Base-by-base conservation (phyloP, 2,797 vertebrate genomes). In the Sus cebifrons region DNA sequence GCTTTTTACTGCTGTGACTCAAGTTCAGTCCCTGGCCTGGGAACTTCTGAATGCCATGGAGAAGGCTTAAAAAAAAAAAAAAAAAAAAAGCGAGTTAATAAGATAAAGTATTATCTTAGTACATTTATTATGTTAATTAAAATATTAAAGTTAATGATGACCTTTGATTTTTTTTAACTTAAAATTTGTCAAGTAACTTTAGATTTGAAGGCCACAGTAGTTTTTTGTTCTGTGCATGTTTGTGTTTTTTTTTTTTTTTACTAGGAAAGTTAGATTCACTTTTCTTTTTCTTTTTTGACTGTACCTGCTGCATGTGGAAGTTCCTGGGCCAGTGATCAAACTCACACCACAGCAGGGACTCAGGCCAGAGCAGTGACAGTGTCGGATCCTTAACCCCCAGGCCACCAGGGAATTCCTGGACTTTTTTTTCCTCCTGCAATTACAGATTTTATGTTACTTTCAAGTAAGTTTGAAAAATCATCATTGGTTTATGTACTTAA, bases 401-500 rank as follows among this genome's bases (percentile, higher is more conserved):
- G 44, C 44, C 44, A 49, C 44, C 44, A 49, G 44, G 44, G 44
- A 49, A 49, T 49, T 49, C 44, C 44, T 49, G 6, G 44, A 49
- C 44, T 10, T 49, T 6, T 49, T 49, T 49, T 6, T 10, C 44
- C 44, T 49, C 44, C 6, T 6, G 60, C 25, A 32, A 4, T 62
- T 60, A 36, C 1, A 70, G 54, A 44, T 62, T 87, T 89, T 82
- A 65, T 64, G 36, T 56, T 87, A 65, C 60, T 78, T 86, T 87
- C 56, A 52, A 32, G 16, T 93, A 79, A 65, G 23, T 79, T 97
- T 84, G 73, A n/a, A 62, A 79, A 93, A n/a, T 88, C 18, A 21
- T n/a, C n/a, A 77, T 68, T 86, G 75, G 75, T 73, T 81, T 86
- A 56, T 65, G 21, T 89, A 52, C 91, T 93, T 94, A 73, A 83